Base-by-base conservation (phyloP, 2,113 vertebrate genomes). In the Rhineura floridana region DNA sequence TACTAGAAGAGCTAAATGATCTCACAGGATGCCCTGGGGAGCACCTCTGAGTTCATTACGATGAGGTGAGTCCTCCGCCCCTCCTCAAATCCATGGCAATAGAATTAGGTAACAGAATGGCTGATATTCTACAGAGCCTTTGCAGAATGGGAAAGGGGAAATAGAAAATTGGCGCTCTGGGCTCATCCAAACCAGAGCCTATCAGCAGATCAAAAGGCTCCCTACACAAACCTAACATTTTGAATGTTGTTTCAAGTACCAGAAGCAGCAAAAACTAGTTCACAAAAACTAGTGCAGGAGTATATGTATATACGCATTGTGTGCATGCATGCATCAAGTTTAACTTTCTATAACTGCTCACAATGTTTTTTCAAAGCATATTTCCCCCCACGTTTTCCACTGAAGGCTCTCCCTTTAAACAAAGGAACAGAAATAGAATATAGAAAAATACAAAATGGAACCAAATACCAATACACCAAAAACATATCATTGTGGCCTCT, bases 211-310 rank as follows among this genome's bases (percentile, higher is more conserved):
- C 76, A 21, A 81, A 75, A 44, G 33, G 33, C 62, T 3, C 67
- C 2, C 23, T 21, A 39, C 73, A 25, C 23, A 0, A n/a, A n/a
- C 46, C 10, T 46, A 30, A 79, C 72, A 6, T 0, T 42, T 11
- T 0, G 55, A 42, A 3, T 0, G 0, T 79, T 21, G 6, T 36
- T 69, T 69, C 11, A 84, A 88, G 15, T 33, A 30, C 1, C 36
- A 9, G 3, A 50, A 39, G 0, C 0, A 19, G 4, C 0, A 7
- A 6, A 0, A 79, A 50, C 15, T 13, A 0, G 0, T 30, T 83
- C 59, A 70, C 72, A 88, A 83, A 28, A 13, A 1, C 39, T 25
- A 42, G 0, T n/a, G 3, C 12, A 30, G 23, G 33, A 69, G 9
- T 10, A 9, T 46, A 21, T 1, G 28, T 4, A 4, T 0, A 12